Base-by-base conservation (phyloP, 2,797 vertebrate species). In the Gouania willdenowi region DNA sequence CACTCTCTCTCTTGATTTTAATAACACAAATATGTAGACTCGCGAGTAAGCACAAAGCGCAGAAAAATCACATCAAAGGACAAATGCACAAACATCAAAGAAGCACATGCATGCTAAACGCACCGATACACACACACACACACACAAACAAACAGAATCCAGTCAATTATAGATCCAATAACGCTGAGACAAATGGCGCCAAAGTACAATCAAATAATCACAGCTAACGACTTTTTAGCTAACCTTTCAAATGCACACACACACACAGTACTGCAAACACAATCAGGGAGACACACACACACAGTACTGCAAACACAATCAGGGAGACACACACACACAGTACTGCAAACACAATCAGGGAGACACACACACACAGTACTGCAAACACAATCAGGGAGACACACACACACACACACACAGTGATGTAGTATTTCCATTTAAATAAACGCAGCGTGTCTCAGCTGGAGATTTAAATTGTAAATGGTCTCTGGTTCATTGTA, bases 391-490 rank as follows among this genome's bases (percentile, higher is more conserved):
- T 18, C 38, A 50, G 18, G 9, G n/a, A 1, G 5, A 27, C 18
- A 26, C 28, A 42, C 5, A 29, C 20, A 34, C 8, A 35, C 36
- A 47, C 8, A 33, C 0, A 14, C 5, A 19, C 32, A 33, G 11
- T 27, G 32, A 45, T 49, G 30, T 30, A 57, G 61, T 5, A 48
- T 73, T 72, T 66, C 44, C 63, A 73, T 66, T 66, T 70, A 54
- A 73, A 74, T 47, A 30, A 51, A 45, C 43, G 57, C 8, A 26
- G 26, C 23, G 39, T 41, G n/a, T 69, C 57, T 54, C 53, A 34
- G 47, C 31, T 45, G 39, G 47, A 39, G 33, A 80, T 80, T 66
- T 80, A 75, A 72, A 79, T 64, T 77, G 71, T 68, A 79, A 85
- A 82, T 79, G 29, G 5, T 1, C 26, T 15, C 26, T 15, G 36